These are phyloP conservation scores for Odontomyia ornata DNA, from an alignment of 2,888 invertebrate species.

Conservation along the genomic window DNA sequence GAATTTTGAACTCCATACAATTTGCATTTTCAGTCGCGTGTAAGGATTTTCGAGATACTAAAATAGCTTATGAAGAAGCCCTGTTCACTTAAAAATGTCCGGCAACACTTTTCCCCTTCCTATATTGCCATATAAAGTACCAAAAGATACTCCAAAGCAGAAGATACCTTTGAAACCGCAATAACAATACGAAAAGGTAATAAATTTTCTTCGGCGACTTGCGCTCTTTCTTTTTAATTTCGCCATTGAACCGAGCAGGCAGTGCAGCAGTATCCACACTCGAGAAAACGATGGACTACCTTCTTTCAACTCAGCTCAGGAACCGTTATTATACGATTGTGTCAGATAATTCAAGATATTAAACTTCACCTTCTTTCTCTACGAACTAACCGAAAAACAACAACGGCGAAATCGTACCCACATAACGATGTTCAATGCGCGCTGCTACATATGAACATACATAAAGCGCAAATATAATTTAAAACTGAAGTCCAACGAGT, in stretches of 20 bases:
- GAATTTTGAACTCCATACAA: no score
- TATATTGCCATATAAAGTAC: not conserved
- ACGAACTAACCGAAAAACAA: not conserved
- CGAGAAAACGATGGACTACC: not conserved
- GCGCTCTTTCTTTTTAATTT: slow-evolving; percentile 10
- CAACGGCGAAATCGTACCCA: not conserved
- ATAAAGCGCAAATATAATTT: not conserved
- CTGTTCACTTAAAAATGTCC: not conserved
- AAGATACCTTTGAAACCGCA: slow-evolving; percentile 33
- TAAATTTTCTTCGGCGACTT: slow-evolving; percentile 39
- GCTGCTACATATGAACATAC: not conserved
- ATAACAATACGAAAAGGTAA: slow-evolving; percentile 45
- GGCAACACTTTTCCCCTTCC: not conserved
- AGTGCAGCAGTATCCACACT: no score
- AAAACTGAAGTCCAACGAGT: not conserved
- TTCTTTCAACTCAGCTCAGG: slow-evolving; percentile 10
- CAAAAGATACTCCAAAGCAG: not conserved
- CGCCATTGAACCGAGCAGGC: not conserved
- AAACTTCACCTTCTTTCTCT: slow-evolving; percentile 7
- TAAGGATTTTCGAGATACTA: no score
- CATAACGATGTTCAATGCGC: not conserved
- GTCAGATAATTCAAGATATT: slow-evolving; percentile 27
- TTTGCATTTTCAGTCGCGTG: no score
- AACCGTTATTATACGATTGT: slow-evolving; percentile 37
- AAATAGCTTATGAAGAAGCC: not conserved